Evolutionary conservation across 2,888 invertebrate genomes (phyloP).

Genomic region (Plusia festucae): DNA sequence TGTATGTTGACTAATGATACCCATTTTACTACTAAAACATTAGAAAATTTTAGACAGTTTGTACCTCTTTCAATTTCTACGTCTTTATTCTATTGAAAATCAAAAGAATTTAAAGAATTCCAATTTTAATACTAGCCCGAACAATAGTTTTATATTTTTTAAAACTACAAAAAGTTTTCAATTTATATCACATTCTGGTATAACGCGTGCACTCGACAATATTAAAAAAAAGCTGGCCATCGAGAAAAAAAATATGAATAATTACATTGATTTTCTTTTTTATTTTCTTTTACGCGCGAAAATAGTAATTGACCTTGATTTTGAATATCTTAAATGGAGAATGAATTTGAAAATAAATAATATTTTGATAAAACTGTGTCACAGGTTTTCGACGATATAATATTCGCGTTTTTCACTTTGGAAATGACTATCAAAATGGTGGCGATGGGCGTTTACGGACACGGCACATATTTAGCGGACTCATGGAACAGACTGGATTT

Average conservation of each 20-base stretch:
- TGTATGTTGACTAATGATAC: too few species aligned
- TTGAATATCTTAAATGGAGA: slow-evolving; percentile 14
- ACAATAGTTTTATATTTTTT: slow-evolving; percentile 12
- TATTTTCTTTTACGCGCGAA: slow-evolving; percentile 36
- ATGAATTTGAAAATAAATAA: slow-evolving; percentile 13
- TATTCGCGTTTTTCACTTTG: slow-evolving; percentile 99
- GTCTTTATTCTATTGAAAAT: too few species aligned
- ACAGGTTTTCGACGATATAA: slow-evolving; percentile 99
- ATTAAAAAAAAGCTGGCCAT: slow-evolving; percentile 46
- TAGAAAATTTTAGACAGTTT: too few species aligned
- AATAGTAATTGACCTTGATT: background rate
- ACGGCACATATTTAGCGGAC: slow-evolving; percentile 98
- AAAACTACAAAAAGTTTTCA: slow-evolving; percentile 25
- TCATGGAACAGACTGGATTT: slow-evolving; percentile 99
- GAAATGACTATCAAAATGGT: slow-evolving; percentile 99
- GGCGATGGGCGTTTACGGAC: slow-evolving; percentile 98
- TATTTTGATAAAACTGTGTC: slow-evolving; percentile 45
- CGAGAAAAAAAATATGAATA: slow-evolving; percentile 30
- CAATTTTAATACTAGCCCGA: slow-evolving; percentile 13
- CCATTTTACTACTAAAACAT: too few species aligned
- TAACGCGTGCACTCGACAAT: slow-evolving; percentile 35
- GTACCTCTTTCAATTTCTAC: too few species aligned
- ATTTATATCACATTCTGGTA: slow-evolving; percentile 27
- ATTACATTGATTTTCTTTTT: slow-evolving; percentile 43
- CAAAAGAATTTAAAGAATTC: background rate